A percentile compares a stretch with the other conserved stretches of the same genome.
Conservation (phyloP, 37 sponge, comb jelly and placozoan species). For the Aplysina aerophoba region DNA sequence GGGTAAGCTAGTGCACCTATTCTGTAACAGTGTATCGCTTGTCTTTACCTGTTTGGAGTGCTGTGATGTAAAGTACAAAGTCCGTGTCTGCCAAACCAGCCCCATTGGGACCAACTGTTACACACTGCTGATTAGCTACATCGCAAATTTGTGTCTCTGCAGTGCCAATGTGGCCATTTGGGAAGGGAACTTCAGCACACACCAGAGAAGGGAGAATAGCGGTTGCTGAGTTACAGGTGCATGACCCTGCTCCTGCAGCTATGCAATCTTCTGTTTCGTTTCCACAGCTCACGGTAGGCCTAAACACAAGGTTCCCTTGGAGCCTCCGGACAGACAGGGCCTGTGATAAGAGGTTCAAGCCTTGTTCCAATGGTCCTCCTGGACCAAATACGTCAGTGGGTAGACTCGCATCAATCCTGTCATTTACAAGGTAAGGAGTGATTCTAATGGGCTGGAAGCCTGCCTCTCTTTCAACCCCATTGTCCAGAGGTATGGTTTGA, state of each 20-base stretch:
- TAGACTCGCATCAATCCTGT: not conserved
- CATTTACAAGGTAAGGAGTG: not conserved
- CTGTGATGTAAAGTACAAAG: constrained; percentile 2
- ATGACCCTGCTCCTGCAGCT: not conserved
- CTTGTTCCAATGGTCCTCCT: not conserved
- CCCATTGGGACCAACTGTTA: not conserved
- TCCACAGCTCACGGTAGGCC: not conserved
- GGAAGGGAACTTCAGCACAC: not conserved
- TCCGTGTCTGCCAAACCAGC: constrained; percentile 5
- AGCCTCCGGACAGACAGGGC: constrained; percentile 9
- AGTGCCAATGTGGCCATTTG: not conserved
- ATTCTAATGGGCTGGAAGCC: constrained; percentile 6
- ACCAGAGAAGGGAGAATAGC: not conserved
- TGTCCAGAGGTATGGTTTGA: too few species aligned
- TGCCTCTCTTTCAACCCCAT: too few species aligned
- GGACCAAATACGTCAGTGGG: not conserved
- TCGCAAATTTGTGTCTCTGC: not conserved
- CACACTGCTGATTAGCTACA: not conserved
- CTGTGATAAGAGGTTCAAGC: not conserved
- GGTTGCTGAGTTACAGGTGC: not conserved
- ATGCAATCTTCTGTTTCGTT: not conserved
- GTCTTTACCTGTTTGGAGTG: not conserved
- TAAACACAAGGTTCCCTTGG: not conserved
- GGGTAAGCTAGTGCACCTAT: too few species aligned
- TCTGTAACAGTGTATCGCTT: not conserved